Percentiles rank a stretch among this genome's conserved stretches.
Evolutionary conservation across 2,888 invertebrate species (phyloP).

Genomic region (Calliopum simillimum): DNA sequence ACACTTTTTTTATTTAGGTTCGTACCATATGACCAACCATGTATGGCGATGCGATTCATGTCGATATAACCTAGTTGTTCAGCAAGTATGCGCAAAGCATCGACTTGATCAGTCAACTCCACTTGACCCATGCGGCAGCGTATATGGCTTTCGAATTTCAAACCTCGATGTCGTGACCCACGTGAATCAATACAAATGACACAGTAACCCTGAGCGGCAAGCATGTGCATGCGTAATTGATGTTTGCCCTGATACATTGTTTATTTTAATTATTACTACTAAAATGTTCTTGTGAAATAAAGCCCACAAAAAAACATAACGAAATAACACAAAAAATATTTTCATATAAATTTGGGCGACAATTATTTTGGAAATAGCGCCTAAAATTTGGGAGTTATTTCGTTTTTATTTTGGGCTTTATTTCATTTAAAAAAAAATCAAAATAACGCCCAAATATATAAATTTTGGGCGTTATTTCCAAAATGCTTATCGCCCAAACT

Average conservation of each 20-base stretch:
- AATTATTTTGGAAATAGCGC: too few relatives aligned
- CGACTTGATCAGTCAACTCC: slow-evolving; percentile 94
- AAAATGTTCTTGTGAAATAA: too few relatives aligned
- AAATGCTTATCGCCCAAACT: too few relatives aligned
- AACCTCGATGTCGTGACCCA: slow-evolving; percentile 93
- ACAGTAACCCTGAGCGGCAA: slow-evolving; percentile 95
- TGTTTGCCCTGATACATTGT: slow-evolving; percentile 80
- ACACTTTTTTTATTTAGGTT: not conserved
- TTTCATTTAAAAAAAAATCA: too few relatives aligned
- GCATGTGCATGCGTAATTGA: slow-evolving; percentile 92
- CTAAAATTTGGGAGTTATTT: too few relatives aligned
- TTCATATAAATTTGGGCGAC: too few relatives aligned
- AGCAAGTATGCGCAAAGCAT: slow-evolving; percentile 88
- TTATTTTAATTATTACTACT: slow-evolving; percentile 42
- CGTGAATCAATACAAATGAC: slow-evolving; percentile 96
- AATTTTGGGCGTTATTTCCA: too few relatives aligned
- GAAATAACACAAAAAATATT: too few relatives aligned
- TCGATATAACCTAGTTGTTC: slow-evolving; percentile 90
- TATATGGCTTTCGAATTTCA: slow-evolving; percentile 91
- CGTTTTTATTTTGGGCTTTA: too few relatives aligned
- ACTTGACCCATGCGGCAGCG: slow-evolving; percentile 92
- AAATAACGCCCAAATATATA: too few relatives aligned
- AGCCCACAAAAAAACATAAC: too few relatives aligned
- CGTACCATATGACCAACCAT: slow-evolving; percentile 97
- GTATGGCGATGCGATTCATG: slow-evolving; percentile 90